A percentile compares a stretch with the other conserved stretches of the same genome.
Evolutionary conservation across 2,797 vertebrate species (phyloP).

Genomic region (Syndactyla subalaris): DNA sequence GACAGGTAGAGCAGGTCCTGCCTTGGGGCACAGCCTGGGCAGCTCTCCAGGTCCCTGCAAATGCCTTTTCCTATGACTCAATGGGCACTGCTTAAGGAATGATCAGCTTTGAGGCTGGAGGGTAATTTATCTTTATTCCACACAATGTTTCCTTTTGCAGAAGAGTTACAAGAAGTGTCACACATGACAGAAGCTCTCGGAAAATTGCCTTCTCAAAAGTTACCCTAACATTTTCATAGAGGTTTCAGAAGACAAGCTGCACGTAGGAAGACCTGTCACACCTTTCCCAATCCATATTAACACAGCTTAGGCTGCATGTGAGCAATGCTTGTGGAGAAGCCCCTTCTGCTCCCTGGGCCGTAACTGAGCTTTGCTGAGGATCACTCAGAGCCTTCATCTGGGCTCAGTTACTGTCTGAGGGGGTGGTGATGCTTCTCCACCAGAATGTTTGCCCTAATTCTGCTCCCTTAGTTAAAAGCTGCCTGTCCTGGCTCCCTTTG

Average conservation of each 20-base stretch:
- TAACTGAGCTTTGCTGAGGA: background rate
- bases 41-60: background rate
- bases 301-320: background rate
- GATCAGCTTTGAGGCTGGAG: background rate
- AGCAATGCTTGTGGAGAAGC: background rate
- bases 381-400: background rate
- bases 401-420: background rate
- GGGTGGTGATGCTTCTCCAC: background rate
- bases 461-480: background rate
- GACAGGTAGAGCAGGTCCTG: background rate
- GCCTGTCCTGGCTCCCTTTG: background rate
- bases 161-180: background rate
- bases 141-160: background rate
- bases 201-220: background rate
- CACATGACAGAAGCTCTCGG: background rate
- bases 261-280: background rate
- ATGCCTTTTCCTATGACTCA: background rate
- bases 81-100: background rate
- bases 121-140: background rate
- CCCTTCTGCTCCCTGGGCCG: background rate
- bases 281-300: background rate
- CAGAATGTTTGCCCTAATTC: background rate
- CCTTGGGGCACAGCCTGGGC: background rate
- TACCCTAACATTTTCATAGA: background rate
- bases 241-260: background rate